Conservation (phyloP, 2,797 vertebrate genomes). For the Kryptopterus vitreolus region DNA sequence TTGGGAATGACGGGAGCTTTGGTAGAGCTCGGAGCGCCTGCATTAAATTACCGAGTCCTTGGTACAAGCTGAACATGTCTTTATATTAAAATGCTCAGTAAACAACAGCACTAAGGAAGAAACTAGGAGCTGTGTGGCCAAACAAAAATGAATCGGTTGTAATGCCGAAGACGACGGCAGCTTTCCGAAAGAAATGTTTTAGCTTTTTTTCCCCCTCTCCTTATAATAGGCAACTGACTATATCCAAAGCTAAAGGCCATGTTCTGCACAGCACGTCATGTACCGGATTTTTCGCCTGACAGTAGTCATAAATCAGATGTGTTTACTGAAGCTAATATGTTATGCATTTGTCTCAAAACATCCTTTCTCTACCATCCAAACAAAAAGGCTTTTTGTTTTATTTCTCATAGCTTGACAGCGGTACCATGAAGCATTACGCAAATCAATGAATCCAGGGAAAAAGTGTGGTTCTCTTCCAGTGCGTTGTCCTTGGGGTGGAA, state of each 20-base stretch:
- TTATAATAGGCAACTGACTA: background rate
- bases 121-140: background rate
- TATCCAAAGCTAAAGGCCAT: conserved; percentile 22
- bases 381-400: conserved; percentile 33
- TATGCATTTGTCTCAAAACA: conserved; percentile 30
- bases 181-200: conserved; percentile 27
- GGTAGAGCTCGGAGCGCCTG: conserved; percentile 10
- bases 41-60: conserved; percentile 32
- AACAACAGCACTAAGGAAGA: conserved; percentile 14
- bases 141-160: conserved; percentile 12
- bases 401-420: conserved; percentile 32
- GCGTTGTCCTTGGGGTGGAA: conserved; percentile 29
- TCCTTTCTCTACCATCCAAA: conserved; percentile 28
- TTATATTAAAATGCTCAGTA: conserved; percentile 22
- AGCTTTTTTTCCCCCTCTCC: conserved; percentile 18
- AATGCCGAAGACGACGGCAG: background rate
- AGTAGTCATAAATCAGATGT: conserved; percentile 40
- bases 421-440: conserved; percentile 24
- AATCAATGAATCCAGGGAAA: conserved; percentile 21
- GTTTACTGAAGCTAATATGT: conserved; percentile 41
- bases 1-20: conserved; percentile 22
- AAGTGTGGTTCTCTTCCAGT: conserved; percentile 31
- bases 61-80: conserved; percentile 27
- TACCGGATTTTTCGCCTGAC: conserved; percentile 25
- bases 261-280: conserved; percentile 15